Evolutionary conservation across 2,113 vertebrate species (phyloP).

Genomic region (Sorex araneus): DNA sequence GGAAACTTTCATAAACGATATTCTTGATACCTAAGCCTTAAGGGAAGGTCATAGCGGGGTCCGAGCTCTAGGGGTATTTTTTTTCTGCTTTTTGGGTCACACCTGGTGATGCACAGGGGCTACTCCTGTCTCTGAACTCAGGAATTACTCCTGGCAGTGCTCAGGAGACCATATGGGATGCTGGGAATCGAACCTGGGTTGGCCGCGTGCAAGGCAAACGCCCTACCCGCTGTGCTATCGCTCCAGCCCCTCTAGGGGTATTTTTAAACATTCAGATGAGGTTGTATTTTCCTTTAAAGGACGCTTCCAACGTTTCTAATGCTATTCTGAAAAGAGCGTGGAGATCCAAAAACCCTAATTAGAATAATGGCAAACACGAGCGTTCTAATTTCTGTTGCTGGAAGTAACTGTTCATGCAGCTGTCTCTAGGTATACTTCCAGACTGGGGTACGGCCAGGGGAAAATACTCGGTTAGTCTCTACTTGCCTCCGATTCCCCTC

Average conservation of each 20-base stretch:
- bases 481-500: conserved; percentile 37
- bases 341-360: conserved; percentile 71
- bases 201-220: too few species aligned
- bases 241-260: background rate
- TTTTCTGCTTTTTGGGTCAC: too few species aligned
- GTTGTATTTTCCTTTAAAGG: conserved; percentile 69
- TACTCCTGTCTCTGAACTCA: too few species aligned
- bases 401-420: conserved; percentile 39
- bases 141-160: too few species aligned
- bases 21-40: background rate
- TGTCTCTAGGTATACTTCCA: conserved; percentile 24
- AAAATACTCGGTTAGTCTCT: background rate
- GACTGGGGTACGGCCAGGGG: background rate
- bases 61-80: conserved; percentile 60
- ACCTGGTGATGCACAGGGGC: too few species aligned
- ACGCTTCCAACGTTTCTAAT: conserved; percentile 63
- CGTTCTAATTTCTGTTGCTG: conserved; percentile 60
- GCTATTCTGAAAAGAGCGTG: conserved; percentile 66
- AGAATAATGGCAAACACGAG: conserved; percentile 55
- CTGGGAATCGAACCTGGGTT: too few species aligned
- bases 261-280: conserved; percentile 77
- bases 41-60: background rate
- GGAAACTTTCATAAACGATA: background rate
- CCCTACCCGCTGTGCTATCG: too few species aligned
- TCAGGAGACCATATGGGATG: too few species aligned